Evolutionary conservation across 2,888 invertebrate genomes (phyloP), one percentile per base, ranked within the genome.

Genomic region (Trachelus stipa): DNA sequence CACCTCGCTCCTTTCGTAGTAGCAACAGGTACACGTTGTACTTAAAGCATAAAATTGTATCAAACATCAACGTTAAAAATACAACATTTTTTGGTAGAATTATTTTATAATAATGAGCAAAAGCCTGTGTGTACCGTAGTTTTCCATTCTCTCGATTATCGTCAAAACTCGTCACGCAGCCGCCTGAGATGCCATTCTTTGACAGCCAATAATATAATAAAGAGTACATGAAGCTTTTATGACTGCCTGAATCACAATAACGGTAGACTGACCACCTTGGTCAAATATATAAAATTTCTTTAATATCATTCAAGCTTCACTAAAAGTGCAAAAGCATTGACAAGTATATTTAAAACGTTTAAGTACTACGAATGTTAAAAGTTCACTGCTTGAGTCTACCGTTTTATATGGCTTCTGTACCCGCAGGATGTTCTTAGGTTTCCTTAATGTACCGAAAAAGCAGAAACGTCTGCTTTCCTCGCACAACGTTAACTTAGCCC

Each of bases 11-110:
- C n/a, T 75, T 69, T 68, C 73, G 56, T 30, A 31, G n/a, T 75
- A 77, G 77, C 78, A 75, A 78, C 78, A 78, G 78, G 78, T 78
- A 78, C 77, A 77, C 73, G 78, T 78, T 40, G 73, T 76, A 78
- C 71, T 73, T 37, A 76, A 33, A 73, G 31, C 69, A 71, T 76
- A 56, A 76, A 76, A 76, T 73, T 73, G 56, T 76, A 71, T 76
- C 73, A 73, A 35, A 73, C 76, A 76, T 74, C 74, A 74, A 74
- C 74, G 37, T 74, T 74, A 76, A 34, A 69, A 37, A 34, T 76
- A 30, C 71, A 76, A 11, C 15, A 15, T 9, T 34, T 34, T 35
- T 76, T 56, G 71, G 71, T 71, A 71, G 34, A 71, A 34, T 71
- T 34, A 34, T 71, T 71, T 34, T 31, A 34, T 71, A 71, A 31